Conservation (phyloP, 2,888 invertebrate genomes). For the Alsophila aescularia region DNA sequence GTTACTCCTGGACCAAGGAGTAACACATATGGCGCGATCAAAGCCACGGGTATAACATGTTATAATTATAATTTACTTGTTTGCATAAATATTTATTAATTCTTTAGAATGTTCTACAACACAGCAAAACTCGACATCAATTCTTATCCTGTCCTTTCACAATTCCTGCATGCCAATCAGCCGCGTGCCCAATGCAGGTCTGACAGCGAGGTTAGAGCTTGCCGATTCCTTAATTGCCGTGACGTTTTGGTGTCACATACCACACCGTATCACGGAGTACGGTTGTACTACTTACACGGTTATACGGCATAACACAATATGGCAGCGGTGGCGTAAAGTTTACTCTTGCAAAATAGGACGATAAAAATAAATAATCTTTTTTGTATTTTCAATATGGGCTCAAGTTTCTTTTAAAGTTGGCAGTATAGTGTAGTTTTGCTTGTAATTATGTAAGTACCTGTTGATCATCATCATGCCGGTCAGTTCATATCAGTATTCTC, state of each 20-base stretch:
- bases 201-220: slow-evolving; percentile 82
- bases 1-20: no score
- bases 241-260: slow-evolving; percentile 84
- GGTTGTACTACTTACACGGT: slow-evolving; percentile 63
- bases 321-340: slow-evolving; percentile 4
- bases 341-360: slow-evolving; percentile 20
- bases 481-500: no score
- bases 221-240: slow-evolving; percentile 84
- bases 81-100: no score
- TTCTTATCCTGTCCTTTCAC: slow-evolving; percentile 43
- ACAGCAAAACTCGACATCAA: slow-evolving; percentile 25
- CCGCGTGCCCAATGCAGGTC: slow-evolving; percentile 72
- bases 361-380: no score
- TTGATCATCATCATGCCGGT: no score
- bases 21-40: no score
- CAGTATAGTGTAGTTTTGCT: no score
- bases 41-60: no score
- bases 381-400: neutral
- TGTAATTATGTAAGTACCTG: no score
- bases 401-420: no score
- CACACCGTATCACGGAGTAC: slow-evolving; percentile 46
- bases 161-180: slow-evolving; percentile 69
- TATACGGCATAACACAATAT: slow-evolving; percentile 15
- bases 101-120: neutral
- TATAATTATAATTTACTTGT: no score